Evolutionary conservation across 2,888 invertebrate species (phyloP), one percentile per base, ranked within the genome.

Genomic region (Aleiodes alternator): DNA sequence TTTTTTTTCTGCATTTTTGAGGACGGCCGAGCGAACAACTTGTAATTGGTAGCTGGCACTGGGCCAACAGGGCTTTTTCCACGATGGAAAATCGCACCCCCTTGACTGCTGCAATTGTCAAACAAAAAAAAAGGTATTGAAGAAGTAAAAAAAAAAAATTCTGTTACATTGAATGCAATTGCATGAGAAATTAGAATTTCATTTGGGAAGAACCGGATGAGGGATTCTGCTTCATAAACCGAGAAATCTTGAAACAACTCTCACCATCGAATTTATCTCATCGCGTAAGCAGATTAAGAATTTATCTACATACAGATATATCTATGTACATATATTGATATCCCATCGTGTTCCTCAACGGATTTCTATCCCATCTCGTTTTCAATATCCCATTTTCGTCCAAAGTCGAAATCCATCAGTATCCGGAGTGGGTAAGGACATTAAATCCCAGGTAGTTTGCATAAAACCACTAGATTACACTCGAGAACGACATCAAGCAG

Each of bases 251-350:
- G n/a, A 14, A 8, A 38, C 6, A 31, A 31, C 4, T 59, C n/a
- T 38, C 77, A 78, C 81, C 78, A 81, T 81, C 79, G 80, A 78
- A 81, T 79, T 80, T 78, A 75, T 77, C 77, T 75, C 70, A 61
- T 72, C 76, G 61, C 73, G 53, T 68, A 79, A 82, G 80, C 82
- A 66, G 80, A 78, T 82, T 81, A 81, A 78, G 72, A 78, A 78
- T 76, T 79, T 43, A 43, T 9, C 4, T 8, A 43, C 43, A 43
- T 11, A 43, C 7, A 9, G 8, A 43, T 43, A 11, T 9, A 43
- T 38, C 8, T 38, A 38, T 9, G 9, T 78, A 29, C 53, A 29
- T 50, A 31, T 51, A 16, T 59, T 53, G 51, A 61, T 31, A 31
- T 34, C n/a, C 14, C 4, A n/a, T 43, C 55, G 31, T 51, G 16